phyloP scores from a whole-genome alignment of 2,888 invertebrate species.

The Sussaba pulchella region DNA sequence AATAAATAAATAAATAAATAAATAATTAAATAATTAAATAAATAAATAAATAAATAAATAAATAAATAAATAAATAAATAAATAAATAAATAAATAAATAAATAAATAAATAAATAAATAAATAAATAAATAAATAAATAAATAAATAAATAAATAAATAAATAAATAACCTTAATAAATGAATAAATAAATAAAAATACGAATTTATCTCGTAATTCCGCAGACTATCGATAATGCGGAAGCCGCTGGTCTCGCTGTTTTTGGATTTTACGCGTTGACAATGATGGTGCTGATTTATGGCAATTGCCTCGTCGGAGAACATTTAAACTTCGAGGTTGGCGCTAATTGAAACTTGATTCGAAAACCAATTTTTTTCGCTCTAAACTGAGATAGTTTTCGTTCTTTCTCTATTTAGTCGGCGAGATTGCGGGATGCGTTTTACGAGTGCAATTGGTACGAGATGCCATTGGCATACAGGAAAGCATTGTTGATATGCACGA shows the following conservation, averaged over 20 bases:
- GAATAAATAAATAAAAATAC: no score
- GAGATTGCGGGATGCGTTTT: constrained; percentile 11
- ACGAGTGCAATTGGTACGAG: constrained; percentile 10
- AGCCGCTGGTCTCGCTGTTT: constrained; percentile 2
- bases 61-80: no score
- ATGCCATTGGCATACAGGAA: neutral
- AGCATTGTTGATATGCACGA: neutral
- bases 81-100: no score
- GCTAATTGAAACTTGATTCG: neutral
- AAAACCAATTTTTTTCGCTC: no score
- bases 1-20: no score
- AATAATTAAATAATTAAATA: no score
- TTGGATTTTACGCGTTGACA: constrained; percentile 26
- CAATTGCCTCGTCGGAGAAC: constrained; percentile 53
- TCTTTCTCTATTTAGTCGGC: neutral
- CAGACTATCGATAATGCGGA: constrained; percentile 15
- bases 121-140: no score
- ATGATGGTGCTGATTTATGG: constrained; percentile 41
- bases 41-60: no score
- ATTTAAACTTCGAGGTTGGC: constrained; percentile 44
- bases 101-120: no score
- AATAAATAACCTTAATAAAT: no score
- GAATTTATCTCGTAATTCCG: neutral
- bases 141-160: no score
- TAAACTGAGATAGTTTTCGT: no score